Percentiles rank a stretch among this genome's conserved stretches.
Conservation (phyloP, 2,797 vertebrate species). For the Dallia pectoralis region DNA sequence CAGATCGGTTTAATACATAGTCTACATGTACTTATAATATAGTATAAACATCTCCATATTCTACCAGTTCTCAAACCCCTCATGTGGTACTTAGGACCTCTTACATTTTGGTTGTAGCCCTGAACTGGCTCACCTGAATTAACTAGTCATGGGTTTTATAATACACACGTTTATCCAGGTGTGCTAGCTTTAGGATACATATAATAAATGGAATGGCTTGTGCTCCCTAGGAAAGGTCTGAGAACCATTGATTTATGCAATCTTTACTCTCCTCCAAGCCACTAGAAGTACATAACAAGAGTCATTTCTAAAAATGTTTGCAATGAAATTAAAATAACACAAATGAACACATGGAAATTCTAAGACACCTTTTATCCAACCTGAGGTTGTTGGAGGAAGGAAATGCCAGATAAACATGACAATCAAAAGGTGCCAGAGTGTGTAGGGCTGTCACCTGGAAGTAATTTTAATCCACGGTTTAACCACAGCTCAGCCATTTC, state of each 20-base stretch:
- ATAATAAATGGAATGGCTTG: no score
- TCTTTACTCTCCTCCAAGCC: background rate
- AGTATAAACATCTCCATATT: background rate
- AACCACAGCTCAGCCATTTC: conserved; percentile 20
- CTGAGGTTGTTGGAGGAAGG: conserved; percentile 14
- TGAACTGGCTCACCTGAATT: no score
- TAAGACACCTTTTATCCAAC: background rate
- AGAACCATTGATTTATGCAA: no score
- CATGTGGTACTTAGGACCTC: no score
- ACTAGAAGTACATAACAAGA: conserved; percentile 17
- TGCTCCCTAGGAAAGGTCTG: no score
- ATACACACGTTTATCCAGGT: no score
- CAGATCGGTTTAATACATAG: background rate
- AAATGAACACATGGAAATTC: background rate
- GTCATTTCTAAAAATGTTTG: conserved; percentile 23
- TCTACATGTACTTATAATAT: background rate
- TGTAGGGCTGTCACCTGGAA: background rate
- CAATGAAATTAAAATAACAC: conserved; percentile 1
- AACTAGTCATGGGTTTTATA: no score
- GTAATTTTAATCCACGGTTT: conserved; percentile 34
- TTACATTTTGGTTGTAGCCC: no score
- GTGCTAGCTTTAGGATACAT: no score
- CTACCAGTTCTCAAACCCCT: background rate
- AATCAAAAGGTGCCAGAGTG: background rate
- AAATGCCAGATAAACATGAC: background rate